Evolutionary conservation across 2,113 vertebrate species (phyloP), one percentile per base, ranked within the genome.

Genomic region (Choloepus hoffmanni): DNA sequence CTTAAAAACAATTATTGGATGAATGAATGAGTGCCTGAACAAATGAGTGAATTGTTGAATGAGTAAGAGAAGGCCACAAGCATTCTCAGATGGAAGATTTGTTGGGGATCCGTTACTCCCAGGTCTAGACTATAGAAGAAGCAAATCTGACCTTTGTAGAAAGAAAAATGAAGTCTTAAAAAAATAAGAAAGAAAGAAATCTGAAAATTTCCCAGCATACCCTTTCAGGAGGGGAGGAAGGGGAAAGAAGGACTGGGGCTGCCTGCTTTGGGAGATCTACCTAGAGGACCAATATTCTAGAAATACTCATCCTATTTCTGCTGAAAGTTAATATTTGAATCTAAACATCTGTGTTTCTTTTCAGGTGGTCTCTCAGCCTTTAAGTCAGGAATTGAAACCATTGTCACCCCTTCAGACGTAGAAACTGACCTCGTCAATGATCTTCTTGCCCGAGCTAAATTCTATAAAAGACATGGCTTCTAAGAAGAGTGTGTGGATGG

Each of bases 311-410:
- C 12, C 84, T 68, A 70, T 33, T 73, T 92, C 33, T 90, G 9
- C 13, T 48, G 30, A 63, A 28, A 77, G 53, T 87, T 77, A 50
- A 62, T 43, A 62, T 19, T 91, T 62, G 24, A 85, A 18, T 24
- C 26, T 89, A 60, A 97, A 83, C 28, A 43, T 50, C 33, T 97
- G 78, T 93, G 68, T 89, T 95, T 96, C 60, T 18, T 98, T 98
- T 87, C 92, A 99, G 99, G 99, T 33, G 99, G 98, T 67, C 98
- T 99, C 95, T 98, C 98, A 33, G 98, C 98, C 87, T 99, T 98
- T 89, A 99, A 89, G 26, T 96, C 96, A 30, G 99, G 86, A 94
- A 50, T 83, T 0, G 95, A 97, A 28, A 23, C 87, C 6, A 90
- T 97, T 85, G 33, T 10, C 26, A 98, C 98, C 14, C 5, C 96